phyloP scores from a whole-genome alignment of 2,888 invertebrate genomes.

The Clivina fossor region DNA sequence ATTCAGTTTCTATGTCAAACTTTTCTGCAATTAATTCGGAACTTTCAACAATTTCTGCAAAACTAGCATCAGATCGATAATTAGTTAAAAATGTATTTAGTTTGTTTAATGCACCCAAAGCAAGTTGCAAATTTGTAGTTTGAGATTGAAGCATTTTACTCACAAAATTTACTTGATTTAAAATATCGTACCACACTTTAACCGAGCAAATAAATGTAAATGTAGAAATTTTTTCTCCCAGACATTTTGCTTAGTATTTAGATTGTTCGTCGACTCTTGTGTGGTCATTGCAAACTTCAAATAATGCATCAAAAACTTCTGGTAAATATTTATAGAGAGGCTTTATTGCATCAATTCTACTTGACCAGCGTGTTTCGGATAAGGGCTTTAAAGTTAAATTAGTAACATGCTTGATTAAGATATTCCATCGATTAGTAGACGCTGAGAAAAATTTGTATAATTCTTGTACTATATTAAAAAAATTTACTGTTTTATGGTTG shows the following conservation, averaged over 20 bases:
- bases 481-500: conserved; percentile 32
- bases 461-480: conserved; percentile 41
- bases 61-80: conserved; percentile 37
- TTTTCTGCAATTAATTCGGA: conserved; percentile 38
- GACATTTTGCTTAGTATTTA: no score
- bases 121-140: conserved; percentile 39
- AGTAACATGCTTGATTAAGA: conserved; percentile 35
- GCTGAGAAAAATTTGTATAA: no score
- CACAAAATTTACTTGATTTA: conserved; percentile 38
- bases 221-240: no score
- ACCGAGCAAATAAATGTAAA: conserved; percentile 5
- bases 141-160: conserved; percentile 36
- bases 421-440: conserved; percentile 35
- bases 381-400: conserved; percentile 38
- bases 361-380: conserved; percentile 38
- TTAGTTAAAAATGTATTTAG: conserved; percentile 38
- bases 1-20: conserved; percentile 38
- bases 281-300: conserved; percentile 25
- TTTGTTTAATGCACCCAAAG: conserved; percentile 39
- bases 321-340: conserved; percentile 35
- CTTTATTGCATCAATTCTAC: conserved; percentile 38
- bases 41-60: conserved; percentile 35
- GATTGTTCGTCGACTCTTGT: no score
- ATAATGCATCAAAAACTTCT: conserved; percentile 37
- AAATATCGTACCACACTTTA: conserved; percentile 5